A percentile compares a stretch with the other conserved stretches of the same genome.
Evolutionary conservation across 2,113 vertebrate species (phyloP).

Genomic region (Anolis carolinensis): DNA sequence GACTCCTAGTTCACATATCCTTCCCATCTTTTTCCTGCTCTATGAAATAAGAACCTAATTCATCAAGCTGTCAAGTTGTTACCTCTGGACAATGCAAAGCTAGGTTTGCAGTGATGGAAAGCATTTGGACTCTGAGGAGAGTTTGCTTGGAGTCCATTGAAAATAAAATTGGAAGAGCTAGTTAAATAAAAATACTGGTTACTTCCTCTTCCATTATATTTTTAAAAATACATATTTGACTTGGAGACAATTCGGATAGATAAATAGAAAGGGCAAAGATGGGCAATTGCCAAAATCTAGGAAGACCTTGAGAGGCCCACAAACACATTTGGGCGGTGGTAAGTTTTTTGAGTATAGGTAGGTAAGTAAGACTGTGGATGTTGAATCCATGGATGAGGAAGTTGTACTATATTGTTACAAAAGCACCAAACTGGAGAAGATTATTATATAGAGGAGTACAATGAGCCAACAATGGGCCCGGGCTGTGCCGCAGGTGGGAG

Average conservation of each 20-base stretch:
- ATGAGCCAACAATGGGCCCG: too few species aligned
- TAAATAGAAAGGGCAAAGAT: neutral
- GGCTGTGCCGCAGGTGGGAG: too few species aligned
- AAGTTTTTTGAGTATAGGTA: too few species aligned
- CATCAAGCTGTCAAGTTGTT: neutral
- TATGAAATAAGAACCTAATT: conserved; percentile 7
- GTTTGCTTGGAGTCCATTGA: neutral
- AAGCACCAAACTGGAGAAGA: too few species aligned
- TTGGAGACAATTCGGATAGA: neutral
- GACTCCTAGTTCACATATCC: neutral
- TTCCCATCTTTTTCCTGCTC: neutral
- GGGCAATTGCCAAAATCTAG: too few species aligned
- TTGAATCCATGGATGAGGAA: too few species aligned
- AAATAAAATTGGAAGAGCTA: neutral
- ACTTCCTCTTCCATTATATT: neutral
- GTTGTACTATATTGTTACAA: too few species aligned
- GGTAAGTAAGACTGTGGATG: too few species aligned
- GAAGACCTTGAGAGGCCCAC: too few species aligned
- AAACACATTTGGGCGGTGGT: too few species aligned
- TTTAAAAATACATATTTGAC: neutral
- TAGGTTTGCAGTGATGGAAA: neutral
- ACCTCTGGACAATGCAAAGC: neutral
- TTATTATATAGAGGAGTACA: neutral
- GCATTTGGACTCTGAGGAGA: neutral
- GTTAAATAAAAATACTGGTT: neutral